These are phyloP conservation scores for Oithona nana DNA, from an alignment of 2,888 invertebrate species.

Conservation along the genomic window DNA sequence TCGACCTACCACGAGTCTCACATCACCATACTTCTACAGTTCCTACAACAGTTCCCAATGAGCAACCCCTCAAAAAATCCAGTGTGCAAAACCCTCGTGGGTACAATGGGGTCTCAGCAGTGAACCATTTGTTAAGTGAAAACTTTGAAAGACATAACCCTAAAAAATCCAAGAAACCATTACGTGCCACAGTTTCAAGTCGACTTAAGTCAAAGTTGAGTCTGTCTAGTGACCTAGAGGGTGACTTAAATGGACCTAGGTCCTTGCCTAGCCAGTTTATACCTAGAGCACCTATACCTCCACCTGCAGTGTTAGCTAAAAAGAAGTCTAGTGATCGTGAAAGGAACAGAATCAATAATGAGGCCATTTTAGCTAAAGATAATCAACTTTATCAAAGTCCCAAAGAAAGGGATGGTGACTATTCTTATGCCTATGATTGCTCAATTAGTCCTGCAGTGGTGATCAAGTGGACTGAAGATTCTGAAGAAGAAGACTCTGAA, in stretches of 20 bases:
- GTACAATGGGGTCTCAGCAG: not conserved
- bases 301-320: not conserved
- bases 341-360: too few species aligned
- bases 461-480: slow-evolving; percentile 34
- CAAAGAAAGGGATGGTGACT: slow-evolving; percentile 29
- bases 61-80: not conserved
- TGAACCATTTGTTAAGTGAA: not conserved
- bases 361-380: not conserved
- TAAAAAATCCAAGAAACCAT: not conserved
- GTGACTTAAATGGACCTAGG: not conserved
- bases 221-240: too few species aligned
- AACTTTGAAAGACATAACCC: not conserved
- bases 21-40: too few species aligned
- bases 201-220: too few species aligned
- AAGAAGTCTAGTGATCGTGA: not conserved
- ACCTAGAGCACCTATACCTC: not conserved
- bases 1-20: not conserved
- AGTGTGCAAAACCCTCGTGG: not conserved
- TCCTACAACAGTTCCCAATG: too few species aligned
- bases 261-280: not conserved
- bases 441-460: slow-evolving; percentile 27
- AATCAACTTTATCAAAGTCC: slow-evolving; percentile 27
- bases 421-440: slow-evolving; percentile 8
- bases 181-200: not conserved
- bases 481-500: not conserved